Base-by-base conservation (phyloP, 2,888 invertebrate genomes). In the Drosophila monieri region DNA sequence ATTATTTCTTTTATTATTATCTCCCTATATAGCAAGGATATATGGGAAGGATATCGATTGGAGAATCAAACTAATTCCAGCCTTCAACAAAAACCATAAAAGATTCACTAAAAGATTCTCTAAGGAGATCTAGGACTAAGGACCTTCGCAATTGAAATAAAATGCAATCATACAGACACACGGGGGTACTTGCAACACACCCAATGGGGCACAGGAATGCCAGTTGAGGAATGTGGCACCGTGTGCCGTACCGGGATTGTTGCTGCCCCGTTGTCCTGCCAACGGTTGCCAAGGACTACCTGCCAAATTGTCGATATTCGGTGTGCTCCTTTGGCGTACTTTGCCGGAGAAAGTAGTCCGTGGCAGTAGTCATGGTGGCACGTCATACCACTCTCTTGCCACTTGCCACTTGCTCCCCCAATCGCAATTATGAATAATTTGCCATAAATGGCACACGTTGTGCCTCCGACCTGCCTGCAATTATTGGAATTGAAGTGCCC, bases 301-400 rank as follows among this genome's bases (percentile, higher is more conserved):
- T 76, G 83, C 88, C 88, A 81, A 81, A 85, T 77, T 77, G 80
- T 81, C 86, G 80, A 81, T 85, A 83, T 79, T 79, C 71, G 44
- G 73, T 59, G 72, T 49, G 66, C 65, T 64, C 55, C 73, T 48
- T 77, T 57, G 15, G 35, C 46, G 48, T 47, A 44, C 27, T 59
- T 59, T 59, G 39, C 47, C 30, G 44, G 53, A 64, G 43, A 62
- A 61, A 27, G 41, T 18, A 61, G 41, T 43, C 32, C n/a, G n/a
- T n/a, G n/a, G n/a, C n/a, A n/a, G n/a, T n/a, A n/a, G n/a, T n/a
- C n/a, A n/a, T n/a, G n/a, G n/a, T n/a, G n/a, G 48, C 44, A 54
- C 49, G 53, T 53, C 49, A 43, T 52, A 32, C 51, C 30, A 41
- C 27, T 32, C 44, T 46, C 58, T 71, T 9, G 32, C 52, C 54